Percentiles rank a stretch among this genome's conserved stretches.
Evolutionary conservation across 2,888 invertebrate genomes (phyloP).

Genomic region (Ferdinandea cuprea): DNA sequence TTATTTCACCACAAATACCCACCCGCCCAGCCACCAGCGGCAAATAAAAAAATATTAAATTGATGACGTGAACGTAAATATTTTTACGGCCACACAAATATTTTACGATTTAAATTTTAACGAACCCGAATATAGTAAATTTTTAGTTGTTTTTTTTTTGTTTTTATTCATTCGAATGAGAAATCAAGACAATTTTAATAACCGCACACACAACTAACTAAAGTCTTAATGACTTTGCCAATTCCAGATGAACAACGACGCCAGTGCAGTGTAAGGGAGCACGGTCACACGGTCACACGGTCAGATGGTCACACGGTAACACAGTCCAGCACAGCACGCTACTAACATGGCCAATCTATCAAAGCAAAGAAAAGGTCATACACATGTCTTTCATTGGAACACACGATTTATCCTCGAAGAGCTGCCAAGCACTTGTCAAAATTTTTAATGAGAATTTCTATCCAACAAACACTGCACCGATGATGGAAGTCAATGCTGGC

Average conservation of each 20-base stretch:
- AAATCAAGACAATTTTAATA: slow-evolving; percentile 23
- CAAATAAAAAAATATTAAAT: no score
- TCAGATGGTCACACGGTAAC: not conserved
- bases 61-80: slow-evolving; percentile 48
- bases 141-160: no score
- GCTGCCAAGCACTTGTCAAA: slow-evolving; percentile 69
- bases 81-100: slow-evolving; percentile 42
- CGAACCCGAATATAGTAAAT: not conserved
- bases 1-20: slow-evolving; percentile 17
- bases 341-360: slow-evolving; percentile 44
- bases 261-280: not conserved
- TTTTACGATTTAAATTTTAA: slow-evolving; percentile 43
- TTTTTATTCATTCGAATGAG: not conserved
- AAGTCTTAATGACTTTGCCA: not conserved
- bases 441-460: slow-evolving; percentile 67
- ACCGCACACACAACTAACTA: not conserved
- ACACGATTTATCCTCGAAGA: slow-evolving; percentile 71
- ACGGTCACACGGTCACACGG: not conserved
- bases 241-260: not conserved
- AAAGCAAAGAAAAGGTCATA: slow-evolving; percentile 55
- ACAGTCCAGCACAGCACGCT: slow-evolving; percentile 7
- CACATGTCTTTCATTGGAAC: slow-evolving; percentile 65
- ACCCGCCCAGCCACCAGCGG: no score
- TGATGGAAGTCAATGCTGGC: slow-evolving; percentile 38
- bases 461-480: not conserved